Conservation (phyloP, 2,888 invertebrate species). For the Chrysolina americana region DNA sequence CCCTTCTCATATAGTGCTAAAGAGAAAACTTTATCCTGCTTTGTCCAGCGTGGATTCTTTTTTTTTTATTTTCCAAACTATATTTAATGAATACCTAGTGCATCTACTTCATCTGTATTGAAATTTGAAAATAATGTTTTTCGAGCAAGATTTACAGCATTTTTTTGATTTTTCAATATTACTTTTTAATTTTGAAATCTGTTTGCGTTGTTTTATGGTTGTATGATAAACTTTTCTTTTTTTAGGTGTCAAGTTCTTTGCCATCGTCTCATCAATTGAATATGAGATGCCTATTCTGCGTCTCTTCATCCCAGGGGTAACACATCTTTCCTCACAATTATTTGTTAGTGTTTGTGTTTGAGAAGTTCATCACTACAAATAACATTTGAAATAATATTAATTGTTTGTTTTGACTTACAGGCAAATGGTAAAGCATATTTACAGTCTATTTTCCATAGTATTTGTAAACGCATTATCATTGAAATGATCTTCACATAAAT, state of each 20-base stretch:
- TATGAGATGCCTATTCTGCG: constrained; percentile 7
- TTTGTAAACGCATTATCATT: constrained; percentile 1
- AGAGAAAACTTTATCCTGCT: constrained; percentile 17
- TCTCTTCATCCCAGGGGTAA: neutral
- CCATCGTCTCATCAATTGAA: constrained; percentile 1
- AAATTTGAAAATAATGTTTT: constrained; percentile 9
- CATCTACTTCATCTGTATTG: neutral
- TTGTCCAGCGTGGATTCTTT: neutral
- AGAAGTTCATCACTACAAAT: neutral
- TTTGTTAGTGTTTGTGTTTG: neutral
- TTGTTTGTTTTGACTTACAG: neutral
- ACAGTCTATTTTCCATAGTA: constrained; percentile 9
- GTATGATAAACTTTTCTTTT: neutral
- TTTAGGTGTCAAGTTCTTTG: constrained; percentile 5
- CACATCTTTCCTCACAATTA: constrained; percentile 4
- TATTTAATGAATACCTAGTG: constrained; percentile 3
- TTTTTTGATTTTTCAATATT: neutral
- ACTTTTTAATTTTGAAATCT: constrained; percentile 5
- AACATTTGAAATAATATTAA: neutral
- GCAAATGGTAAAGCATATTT: neutral
- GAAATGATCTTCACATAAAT: neutral
- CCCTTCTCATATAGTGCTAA: constrained; percentile 27
- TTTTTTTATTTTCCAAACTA: constrained; percentile 11
- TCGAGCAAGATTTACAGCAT: constrained; percentile 8
- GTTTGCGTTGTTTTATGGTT: neutral